phyloP scores from a whole-genome alignment of 2,888 invertebrate genomes.

The Sisyra terminalis region DNA sequence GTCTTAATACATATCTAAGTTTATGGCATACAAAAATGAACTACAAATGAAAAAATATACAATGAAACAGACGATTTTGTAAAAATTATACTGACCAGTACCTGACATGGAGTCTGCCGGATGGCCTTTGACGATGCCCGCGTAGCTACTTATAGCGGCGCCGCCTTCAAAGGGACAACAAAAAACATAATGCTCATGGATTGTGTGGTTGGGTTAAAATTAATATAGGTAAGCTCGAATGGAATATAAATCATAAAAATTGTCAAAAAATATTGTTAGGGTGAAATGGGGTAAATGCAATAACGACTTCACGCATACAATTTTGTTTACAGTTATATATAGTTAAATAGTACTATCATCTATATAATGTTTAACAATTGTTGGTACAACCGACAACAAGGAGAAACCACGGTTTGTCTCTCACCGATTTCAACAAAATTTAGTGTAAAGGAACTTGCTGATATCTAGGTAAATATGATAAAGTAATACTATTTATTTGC shows the following conservation, averaged over 20 bases:
- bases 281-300: not conserved
- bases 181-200: conserved; percentile 9
- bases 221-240: conserved; percentile 1
- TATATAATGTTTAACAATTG: too few species aligned
- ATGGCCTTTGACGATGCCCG: conserved; percentile 77
- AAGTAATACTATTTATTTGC: too few species aligned
- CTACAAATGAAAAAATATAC: not conserved
- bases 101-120: conserved; percentile 74
- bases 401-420: too few species aligned
- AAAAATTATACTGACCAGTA: conserved; percentile 42
- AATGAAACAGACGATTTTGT: conserved; percentile 1
- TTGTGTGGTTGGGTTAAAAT: not conserved
- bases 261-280: not conserved
- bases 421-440: too few species aligned
- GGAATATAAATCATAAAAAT: not conserved
- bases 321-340: too few species aligned
- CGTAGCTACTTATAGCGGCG: conserved; percentile 51
- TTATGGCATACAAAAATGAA: too few species aligned
- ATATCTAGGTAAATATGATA: too few species aligned
- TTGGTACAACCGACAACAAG: too few species aligned
- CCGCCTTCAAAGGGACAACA: conserved; percentile 21
- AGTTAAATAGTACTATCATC: too few species aligned
- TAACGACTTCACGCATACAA: not conserved
- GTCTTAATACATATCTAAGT: too few species aligned
- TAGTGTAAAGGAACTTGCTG: too few species aligned